phyloP scores from a whole-genome alignment of 2,888 invertebrate genomes.

The Acrocyrtus sp. region DNA sequence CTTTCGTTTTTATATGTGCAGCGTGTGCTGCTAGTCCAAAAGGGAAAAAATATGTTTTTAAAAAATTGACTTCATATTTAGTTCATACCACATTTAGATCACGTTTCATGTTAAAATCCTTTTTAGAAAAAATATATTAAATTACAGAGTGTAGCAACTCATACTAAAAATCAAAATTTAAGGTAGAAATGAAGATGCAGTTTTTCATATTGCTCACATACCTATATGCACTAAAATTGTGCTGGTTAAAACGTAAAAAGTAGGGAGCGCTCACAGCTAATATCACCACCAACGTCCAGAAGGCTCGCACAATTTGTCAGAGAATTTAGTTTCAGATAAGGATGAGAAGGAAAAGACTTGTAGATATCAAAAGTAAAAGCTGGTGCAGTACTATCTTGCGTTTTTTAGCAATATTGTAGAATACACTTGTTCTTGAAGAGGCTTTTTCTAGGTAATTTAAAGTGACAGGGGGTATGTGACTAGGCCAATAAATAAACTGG shows the following conservation, averaged over 20 bases:
- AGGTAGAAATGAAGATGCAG: too few species aligned
- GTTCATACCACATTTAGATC: not conserved
- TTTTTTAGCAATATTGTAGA: slow-evolving; percentile 19
- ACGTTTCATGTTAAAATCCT: not conserved
- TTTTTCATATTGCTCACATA: too few species aligned
- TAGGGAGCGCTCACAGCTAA: not conserved
- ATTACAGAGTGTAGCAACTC: too few species aligned
- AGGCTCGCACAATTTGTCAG: not conserved
- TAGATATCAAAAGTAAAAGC: slow-evolving; percentile 1
- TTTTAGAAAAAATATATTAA: not conserved
- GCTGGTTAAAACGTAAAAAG: not conserved
- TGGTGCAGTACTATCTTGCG: not conserved
- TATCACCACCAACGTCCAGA: not conserved
- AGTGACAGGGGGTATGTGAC: slow-evolving; percentile 53
- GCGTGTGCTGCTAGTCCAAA: not conserved
- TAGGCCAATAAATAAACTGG: slow-evolving; percentile 51
- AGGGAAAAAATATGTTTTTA: not conserved
- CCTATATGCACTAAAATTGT: too few species aligned
- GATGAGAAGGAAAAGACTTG: not conserved
- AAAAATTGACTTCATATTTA: too few species aligned
- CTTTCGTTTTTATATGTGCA: too few species aligned
- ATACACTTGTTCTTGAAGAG: slow-evolving; percentile 22
- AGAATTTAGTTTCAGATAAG: not conserved
- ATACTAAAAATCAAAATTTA: too few species aligned
- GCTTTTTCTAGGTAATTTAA: slow-evolving; percentile 39